Percentiles rank a stretch among this genome's conserved stretches.
These are phyloP conservation scores for Balearica regulorum DNA, from an alignment of 2,797 vertebrate species.

Conservation along the genomic window DNA sequence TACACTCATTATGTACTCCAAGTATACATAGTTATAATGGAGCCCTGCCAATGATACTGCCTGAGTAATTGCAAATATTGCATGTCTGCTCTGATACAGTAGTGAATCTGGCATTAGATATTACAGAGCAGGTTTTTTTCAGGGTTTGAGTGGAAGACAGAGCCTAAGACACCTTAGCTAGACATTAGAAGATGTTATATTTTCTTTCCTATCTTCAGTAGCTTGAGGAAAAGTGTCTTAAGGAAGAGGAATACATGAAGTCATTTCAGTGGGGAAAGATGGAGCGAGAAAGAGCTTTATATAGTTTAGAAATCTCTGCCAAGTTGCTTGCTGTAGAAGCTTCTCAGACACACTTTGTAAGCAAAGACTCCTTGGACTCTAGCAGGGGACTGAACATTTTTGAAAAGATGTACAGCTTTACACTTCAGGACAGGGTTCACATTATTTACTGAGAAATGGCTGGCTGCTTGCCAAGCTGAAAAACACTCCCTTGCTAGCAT, in stretches of 20 bases:
- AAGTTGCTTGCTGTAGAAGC: neutral
- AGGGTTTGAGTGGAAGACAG: neutral
- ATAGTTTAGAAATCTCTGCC: neutral
- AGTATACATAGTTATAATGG: neutral
- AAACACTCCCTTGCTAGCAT: slow-evolving; percentile 23
- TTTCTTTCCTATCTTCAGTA: neutral
- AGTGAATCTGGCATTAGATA: neutral
- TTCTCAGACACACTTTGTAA: slow-evolving; percentile 5
- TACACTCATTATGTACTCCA: neutral
- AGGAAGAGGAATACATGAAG: neutral
- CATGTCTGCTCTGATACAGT: neutral
- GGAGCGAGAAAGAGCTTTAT: neutral
- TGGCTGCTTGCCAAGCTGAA: slow-evolving; percentile 36
- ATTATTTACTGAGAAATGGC: slow-evolving; percentile 34
- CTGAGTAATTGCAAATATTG: neutral
- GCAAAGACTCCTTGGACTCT: slow-evolving; percentile 13
- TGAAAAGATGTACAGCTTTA: slow-evolving; percentile 32
- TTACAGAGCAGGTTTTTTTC: neutral
- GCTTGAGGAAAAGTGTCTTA: neutral
- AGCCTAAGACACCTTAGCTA: neutral
- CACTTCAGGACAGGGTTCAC: neutral
- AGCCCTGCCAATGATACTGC: neutral
- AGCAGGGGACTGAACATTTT: slow-evolving; percentile 21
- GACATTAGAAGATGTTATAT: neutral
- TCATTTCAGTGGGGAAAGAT: neutral